Evolutionary conservation across 2,888 invertebrate genomes (phyloP).

Genomic region (Cryptocheilus praepositus): DNA sequence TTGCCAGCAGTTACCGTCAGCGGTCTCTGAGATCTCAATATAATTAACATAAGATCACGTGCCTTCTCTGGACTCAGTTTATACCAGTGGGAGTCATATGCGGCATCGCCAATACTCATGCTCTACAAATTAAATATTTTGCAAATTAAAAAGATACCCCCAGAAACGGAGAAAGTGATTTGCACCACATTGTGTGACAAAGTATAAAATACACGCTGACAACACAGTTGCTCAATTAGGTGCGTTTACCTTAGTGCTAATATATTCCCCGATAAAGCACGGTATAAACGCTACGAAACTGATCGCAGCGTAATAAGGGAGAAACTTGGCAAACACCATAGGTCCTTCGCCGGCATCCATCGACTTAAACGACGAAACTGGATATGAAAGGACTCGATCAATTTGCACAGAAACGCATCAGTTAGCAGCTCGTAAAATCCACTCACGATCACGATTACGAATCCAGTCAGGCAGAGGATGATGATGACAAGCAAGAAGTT

Average conservation of each 20-base stretch:
- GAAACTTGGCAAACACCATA: neutral
- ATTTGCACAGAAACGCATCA: too few species aligned
- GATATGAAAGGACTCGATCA: too few species aligned
- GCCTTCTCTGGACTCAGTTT: slow-evolving; percentile 28
- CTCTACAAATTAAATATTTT: slow-evolving; percentile 27
- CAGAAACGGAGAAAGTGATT: neutral
- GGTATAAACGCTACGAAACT: slow-evolving; percentile 10
- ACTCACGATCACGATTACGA: slow-evolving; percentile 8
- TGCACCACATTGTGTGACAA: neutral
- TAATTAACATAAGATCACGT: slow-evolving; percentile 35
- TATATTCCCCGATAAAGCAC: slow-evolving; percentile 9
- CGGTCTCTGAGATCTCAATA: slow-evolving; percentile 41
- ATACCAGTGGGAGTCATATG: slow-evolving; percentile 52
- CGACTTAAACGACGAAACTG: neutral
- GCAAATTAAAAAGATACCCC: too few species aligned
- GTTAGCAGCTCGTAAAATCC: too few species aligned
- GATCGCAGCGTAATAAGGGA: slow-evolving; percentile 5
- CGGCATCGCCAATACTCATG: slow-evolving; percentile 33
- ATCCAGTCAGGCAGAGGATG: neutral
- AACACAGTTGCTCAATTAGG: too few species aligned
- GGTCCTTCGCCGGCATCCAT: neutral
- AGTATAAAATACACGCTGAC: neutral
- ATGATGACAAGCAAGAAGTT: slow-evolving; percentile 34
- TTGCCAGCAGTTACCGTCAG: slow-evolving; percentile 46
- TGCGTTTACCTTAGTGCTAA: slow-evolving; percentile 7